Evolutionary conservation across 2,797 vertebrate genomes (phyloP).

Genomic region (Limnodromus scolopaceus): DNA sequence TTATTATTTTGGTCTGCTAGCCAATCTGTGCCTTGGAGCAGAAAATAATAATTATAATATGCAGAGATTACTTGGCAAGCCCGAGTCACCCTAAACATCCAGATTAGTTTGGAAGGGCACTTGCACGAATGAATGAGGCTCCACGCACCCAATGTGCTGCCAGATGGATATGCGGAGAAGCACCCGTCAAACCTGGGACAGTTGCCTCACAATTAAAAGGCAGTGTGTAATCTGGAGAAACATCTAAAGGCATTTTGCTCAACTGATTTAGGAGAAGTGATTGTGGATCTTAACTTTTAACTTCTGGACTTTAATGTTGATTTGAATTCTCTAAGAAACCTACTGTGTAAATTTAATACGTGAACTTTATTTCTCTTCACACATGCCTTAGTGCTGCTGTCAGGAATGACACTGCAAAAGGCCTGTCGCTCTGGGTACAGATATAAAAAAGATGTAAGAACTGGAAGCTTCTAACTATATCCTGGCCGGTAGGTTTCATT

Average conservation of each 20-base stretch:
- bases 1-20: background rate
- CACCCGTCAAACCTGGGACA: background rate
- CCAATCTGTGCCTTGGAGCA: slow-evolving; percentile 17
- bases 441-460: background rate
- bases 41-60: background rate
- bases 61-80: background rate
- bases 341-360: background rate
- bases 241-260: background rate
- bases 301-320: background rate
- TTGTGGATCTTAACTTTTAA: background rate
- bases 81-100: background rate
- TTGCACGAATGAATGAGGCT: background rate
- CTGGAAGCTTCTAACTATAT: background rate
- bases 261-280: background rate
- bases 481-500: background rate
- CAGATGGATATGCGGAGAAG: background rate
- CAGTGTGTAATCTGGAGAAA: background rate
- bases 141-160: background rate
- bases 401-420: background rate
- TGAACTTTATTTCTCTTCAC: background rate
- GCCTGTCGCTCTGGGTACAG: background rate
- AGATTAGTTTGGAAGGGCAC: background rate
- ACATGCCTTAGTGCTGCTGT: background rate
- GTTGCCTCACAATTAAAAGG: background rate
- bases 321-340: background rate